These are phyloP conservation scores for Drosophila anomalata DNA, from an alignment of 2,888 invertebrate species.

Conservation along the genomic window DNA sequence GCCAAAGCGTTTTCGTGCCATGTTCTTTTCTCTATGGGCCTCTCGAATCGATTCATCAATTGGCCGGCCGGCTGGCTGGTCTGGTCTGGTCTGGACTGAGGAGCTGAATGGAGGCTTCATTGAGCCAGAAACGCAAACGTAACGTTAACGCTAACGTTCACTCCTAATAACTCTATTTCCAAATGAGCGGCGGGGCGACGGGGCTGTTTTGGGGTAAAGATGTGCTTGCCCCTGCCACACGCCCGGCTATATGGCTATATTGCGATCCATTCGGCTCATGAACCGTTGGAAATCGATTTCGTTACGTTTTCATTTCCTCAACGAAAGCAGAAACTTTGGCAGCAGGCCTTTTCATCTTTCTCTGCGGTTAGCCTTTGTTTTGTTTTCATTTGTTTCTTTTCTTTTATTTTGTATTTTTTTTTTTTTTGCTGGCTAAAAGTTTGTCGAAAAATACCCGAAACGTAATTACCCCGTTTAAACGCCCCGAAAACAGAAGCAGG, in stretches of 20 bases:
- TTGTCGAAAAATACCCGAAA: slow-evolving; percentile 50
- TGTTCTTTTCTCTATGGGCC: slow-evolving; percentile 33
- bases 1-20: slow-evolving; percentile 27
- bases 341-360: slow-evolving; percentile 18
- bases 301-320: slow-evolving; percentile 76
- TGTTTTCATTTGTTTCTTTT: slow-evolving; percentile 9
- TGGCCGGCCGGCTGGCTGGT: slow-evolving; percentile 34
- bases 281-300: slow-evolving; percentile 74
- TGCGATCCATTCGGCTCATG: slow-evolving; percentile 47
- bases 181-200: slow-evolving; percentile 11
- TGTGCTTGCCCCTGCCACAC: slow-evolving; percentile 59
- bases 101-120: slow-evolving; percentile 43
- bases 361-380: slow-evolving; percentile 7
- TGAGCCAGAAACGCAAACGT: slow-evolving; percentile 39
- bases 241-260: slow-evolving; percentile 46
- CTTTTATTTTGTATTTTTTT: background rate
- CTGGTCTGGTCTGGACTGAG: slow-evolving; percentile 33
- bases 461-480: slow-evolving; percentile 69
- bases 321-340: slow-evolving; percentile 46
- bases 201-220: slow-evolving; percentile 14
- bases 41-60: slow-evolving; percentile 47
- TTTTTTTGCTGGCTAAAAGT: slow-evolving; percentile 21
- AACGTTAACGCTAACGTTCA: slow-evolving; percentile 51
- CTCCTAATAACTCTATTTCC: slow-evolving; percentile 71
- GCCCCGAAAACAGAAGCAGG: slow-evolving; percentile 47